Conservation (phyloP, 2,888 invertebrate species). For the Cartodere bifasciata region DNA sequence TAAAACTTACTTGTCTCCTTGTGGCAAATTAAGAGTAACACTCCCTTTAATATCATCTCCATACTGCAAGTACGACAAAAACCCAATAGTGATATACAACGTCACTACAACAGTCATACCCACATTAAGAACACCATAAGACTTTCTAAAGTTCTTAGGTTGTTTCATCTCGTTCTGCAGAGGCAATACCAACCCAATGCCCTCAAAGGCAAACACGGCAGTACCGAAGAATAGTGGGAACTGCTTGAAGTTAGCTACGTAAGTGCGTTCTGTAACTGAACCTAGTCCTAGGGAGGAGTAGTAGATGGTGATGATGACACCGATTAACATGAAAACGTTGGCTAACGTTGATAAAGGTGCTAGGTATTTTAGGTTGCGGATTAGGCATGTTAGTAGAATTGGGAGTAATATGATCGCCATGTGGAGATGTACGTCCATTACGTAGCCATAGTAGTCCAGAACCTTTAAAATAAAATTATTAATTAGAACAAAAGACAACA, state of each 20-base stretch:
- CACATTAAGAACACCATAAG: slow-evolving; percentile 76
- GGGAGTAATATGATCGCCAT: slow-evolving; percentile 64
- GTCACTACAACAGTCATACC: slow-evolving; percentile 72
- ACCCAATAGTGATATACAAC: slow-evolving; percentile 72
- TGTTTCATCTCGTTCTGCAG: slow-evolving; percentile 83
- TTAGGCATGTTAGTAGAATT: slow-evolving; percentile 58
- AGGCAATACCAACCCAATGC: slow-evolving; percentile 85
- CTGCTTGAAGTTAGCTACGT: slow-evolving; percentile 44
- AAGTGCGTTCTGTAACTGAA: slow-evolving; percentile 42
- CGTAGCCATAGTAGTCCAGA: slow-evolving; percentile 47
- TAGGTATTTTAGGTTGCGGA: slow-evolving; percentile 62
- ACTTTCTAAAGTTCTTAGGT: slow-evolving; percentile 63
- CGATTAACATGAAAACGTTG: slow-evolving; percentile 61
- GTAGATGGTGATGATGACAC: slow-evolving; percentile 66
- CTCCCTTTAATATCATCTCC: slow-evolving; percentile 73
- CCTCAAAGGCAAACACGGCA: slow-evolving; percentile 93
- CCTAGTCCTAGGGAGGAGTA: slow-evolving; percentile 64
- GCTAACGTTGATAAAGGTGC: slow-evolving; percentile 69
- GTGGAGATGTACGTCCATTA: slow-evolving; percentile 53
- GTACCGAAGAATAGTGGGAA: slow-evolving; percentile 91
- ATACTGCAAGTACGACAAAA: slow-evolving; percentile 79
- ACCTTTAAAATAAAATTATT: slow-evolving; percentile 40
- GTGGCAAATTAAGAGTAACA: slow-evolving; percentile 75
- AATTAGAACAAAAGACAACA: no score
- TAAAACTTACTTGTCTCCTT: slow-evolving; percentile 41